Evolutionary conservation across 35 echinoderm and acorn worm genomes (phyloP), one percentile per base, ranked within the genome.

Genomic region (Eucidaris tribuloides): DNA sequence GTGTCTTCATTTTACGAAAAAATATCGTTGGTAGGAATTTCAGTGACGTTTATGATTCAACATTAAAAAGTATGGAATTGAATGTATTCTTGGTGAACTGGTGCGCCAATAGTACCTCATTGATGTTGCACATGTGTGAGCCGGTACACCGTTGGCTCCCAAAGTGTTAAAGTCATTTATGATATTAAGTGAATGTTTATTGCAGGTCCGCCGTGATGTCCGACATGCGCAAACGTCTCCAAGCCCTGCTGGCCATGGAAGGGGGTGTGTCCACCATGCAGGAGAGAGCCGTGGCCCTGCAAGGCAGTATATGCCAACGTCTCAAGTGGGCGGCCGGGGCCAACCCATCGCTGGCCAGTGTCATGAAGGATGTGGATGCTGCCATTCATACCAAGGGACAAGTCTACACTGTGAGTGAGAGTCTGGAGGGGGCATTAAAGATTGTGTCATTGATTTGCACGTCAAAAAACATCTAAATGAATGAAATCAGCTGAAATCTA

Each of bases 241-340:
- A 92, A 35, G 45, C 74, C 34, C 54, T 92, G 37, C 32, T 62
- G 3, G 49, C 59, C 2, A 76, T 97, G 43, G 94, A 97, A 33
- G 45, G 89, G 1, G 85, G 65, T 42, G 61, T 97, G 33, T 84
- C 38, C 18, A 61, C 85, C 5, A 42, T 92, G 42, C 85, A 92
- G 6, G 94, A 97, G 60, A 82, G 82, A 24, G 79, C 86, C 39
- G 37, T 78, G 14, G 32, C 48, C 5, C 62, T 92, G 25, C 89
- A 97, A 81, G 82, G 62, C 31, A 91, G 85, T 32, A 88, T 97
- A 9, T 72, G 79, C 30, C 94, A 97, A 58, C 42, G 94, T 11
- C 34, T 97, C 46, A 97, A 97, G 79, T 97, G 94, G 94, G 94
- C 89, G 11, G 84, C 94, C 17, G 94, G 94, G 32, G 94, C 94